Conservation (phyloP, 2,888 invertebrate species). For the Papilio gigon region DNA sequence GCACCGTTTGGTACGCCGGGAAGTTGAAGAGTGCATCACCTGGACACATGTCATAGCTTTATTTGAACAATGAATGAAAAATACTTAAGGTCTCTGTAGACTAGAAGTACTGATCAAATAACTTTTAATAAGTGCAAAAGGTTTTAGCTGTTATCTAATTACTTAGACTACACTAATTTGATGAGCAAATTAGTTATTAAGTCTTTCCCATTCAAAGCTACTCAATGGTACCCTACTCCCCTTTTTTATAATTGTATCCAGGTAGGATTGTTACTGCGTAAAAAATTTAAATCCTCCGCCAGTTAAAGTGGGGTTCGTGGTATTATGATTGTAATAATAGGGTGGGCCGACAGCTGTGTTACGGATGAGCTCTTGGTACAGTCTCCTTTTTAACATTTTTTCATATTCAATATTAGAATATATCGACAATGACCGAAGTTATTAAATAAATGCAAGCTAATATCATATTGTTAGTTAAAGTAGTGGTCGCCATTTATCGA, state of each 20-base stretch:
- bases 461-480: too few relatives aligned
- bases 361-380: neutral
- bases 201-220: too few relatives aligned
- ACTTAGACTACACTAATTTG: too few relatives aligned
- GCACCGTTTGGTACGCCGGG: constrained; percentile 87
- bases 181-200: too few relatives aligned
- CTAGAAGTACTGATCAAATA: neutral
- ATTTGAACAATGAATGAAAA: neutral
- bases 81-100: neutral
- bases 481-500: too few relatives aligned
- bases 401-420: neutral
- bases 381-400: neutral
- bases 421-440: neutral
- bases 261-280: neutral
- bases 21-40: constrained; percentile 90
- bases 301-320: neutral
- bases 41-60: constrained; percentile 46
- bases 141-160: too few relatives aligned
- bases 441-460: neutral
- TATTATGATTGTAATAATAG: constrained; percentile 1
- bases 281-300: neutral
- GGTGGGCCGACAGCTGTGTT: neutral
- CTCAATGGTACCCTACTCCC: too few relatives aligned
- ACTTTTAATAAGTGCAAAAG: neutral
- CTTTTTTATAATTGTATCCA: neutral